Evolutionary conservation across 2,797 vertebrate genomes (phyloP), one percentile per base, ranked within the genome.

Genomic region (Gymnopithys bicolor): DNA sequence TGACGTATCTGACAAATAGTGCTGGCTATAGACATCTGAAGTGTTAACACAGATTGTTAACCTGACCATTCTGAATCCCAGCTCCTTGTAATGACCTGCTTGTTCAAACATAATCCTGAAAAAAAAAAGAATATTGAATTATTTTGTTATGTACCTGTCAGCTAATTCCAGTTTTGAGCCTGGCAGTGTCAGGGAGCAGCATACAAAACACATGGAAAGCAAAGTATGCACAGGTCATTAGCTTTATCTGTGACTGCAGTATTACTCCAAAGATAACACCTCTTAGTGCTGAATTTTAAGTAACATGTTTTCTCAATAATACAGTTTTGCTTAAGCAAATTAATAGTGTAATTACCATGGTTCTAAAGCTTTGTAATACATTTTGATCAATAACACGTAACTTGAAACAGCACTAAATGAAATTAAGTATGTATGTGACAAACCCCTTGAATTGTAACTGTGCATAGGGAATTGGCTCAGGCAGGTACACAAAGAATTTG

Each of bases 11-110:
- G 73, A 51, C 49, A 78, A 68, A 81, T 33, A 4, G 1, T 0
- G 0, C 25, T 28, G 28, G 5, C 17, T 1, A 1, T 1, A 19
- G 24, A n/a, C 1, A 1, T 62, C 48, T 55, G 23, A 49, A 62
- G 8, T 39, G 24, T 66, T 88, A 81, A 46, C 18, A 22, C 2
- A 30, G 32, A 52, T 22, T 41, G 41, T 43, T 43, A 43, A 56
- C 16, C 46, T 74, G 48, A 30, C 19, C 6, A 25, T 43, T 90
- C 55, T 51, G 46, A 88, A 87, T 28, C 60, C 32, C 33, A 35
- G 0, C 51, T 92, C 39, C 43, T 62, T 2, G 0, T 53, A 67
- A 69, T 60, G 39, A 67, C 13, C 35, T 46, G 33, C 7, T 81
- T 68, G 27, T 33, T 41, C 60, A 62, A 71, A 80, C 39, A 7